Conservation (phyloP, 2,113 vertebrate genomes). For the Oplegnathus fasciatus region DNA sequence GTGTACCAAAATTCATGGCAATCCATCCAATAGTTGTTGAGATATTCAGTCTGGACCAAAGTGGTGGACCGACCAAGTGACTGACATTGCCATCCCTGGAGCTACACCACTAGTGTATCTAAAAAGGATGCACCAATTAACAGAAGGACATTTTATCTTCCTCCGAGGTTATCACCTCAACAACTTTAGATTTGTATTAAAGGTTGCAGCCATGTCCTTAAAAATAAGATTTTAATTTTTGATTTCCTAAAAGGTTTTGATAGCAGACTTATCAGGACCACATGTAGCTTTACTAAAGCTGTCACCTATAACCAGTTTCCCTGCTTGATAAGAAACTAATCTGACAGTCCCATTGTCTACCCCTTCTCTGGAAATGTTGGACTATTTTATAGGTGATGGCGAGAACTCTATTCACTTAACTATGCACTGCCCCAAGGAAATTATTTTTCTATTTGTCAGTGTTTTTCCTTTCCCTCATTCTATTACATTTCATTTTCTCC, state of each 20-base stretch:
- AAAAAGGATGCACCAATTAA: not conserved
- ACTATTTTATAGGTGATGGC: slow-evolving; percentile 18
- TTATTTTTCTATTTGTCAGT: slow-evolving; percentile 30
- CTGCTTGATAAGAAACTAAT: slow-evolving; percentile 8
- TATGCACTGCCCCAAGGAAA: slow-evolving; percentile 16
- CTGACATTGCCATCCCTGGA: not conserved
- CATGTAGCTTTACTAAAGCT: not conserved
- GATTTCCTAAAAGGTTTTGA: not conserved
- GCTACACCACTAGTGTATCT: not conserved
- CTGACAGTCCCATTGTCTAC: slow-evolving; percentile 16
- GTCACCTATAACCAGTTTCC: slow-evolving; percentile 8
- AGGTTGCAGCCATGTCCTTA: not conserved
- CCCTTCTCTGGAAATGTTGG: slow-evolving; percentile 16
- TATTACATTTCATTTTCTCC: slow-evolving; percentile 46
- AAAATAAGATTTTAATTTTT: not conserved
- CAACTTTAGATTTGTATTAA: slow-evolving; percentile 3
- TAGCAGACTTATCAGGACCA: not conserved
- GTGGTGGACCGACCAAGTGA: not conserved
- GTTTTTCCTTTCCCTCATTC: slow-evolving; percentile 56
- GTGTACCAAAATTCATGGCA: not conserved
- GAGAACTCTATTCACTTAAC: slow-evolving; percentile 12
- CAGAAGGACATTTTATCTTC: slow-evolving; percentile 1
- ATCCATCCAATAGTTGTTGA: not conserved
- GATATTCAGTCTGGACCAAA: not conserved
- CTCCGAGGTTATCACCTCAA: not conserved